Conservation (phyloP, 2,888 invertebrate genomes). For the Drosophila mulleri region DNA sequence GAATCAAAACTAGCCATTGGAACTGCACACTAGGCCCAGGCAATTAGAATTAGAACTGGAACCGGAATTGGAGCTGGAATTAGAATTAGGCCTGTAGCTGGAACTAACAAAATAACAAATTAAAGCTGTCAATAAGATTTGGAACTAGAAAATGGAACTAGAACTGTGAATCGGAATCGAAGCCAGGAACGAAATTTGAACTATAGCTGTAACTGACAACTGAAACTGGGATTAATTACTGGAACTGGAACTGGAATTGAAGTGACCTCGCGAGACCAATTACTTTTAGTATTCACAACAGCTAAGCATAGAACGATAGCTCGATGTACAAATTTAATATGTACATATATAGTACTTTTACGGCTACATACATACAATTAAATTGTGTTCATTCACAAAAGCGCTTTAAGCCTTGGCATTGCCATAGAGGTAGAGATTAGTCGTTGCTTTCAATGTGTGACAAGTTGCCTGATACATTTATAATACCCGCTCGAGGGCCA, state of each 20-base stretch:
- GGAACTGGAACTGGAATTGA: neutral
- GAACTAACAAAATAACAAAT: too few relatives aligned
- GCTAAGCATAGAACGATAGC: neutral
- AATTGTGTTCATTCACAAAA: too few relatives aligned
- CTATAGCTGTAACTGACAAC: neutral
- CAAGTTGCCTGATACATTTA: neutral
- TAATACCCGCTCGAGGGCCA: slow-evolving; percentile 5
- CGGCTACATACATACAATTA: too few relatives aligned
- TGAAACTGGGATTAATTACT: neutral
- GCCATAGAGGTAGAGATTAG: neutral
- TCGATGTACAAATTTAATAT: neutral
- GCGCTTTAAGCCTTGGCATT: too few relatives aligned
- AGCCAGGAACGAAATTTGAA: neutral
- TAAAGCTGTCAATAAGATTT: neutral
- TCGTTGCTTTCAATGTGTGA: neutral
- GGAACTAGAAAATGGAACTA: neutral
- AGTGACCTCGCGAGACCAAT: neutral
- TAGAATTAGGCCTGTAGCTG: too few relatives aligned
- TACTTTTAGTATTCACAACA: neutral
- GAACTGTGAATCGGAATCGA: too few relatives aligned
- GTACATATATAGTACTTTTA: neutral
- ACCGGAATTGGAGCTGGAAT: neutral
- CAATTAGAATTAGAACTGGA: neutral
- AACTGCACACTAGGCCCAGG: neutral
- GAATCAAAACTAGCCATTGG: neutral